These are phyloP conservation scores for Papilio machaon DNA, from an alignment of 1,140 invertebrate genomes.

Conservation along the genomic window DNA sequence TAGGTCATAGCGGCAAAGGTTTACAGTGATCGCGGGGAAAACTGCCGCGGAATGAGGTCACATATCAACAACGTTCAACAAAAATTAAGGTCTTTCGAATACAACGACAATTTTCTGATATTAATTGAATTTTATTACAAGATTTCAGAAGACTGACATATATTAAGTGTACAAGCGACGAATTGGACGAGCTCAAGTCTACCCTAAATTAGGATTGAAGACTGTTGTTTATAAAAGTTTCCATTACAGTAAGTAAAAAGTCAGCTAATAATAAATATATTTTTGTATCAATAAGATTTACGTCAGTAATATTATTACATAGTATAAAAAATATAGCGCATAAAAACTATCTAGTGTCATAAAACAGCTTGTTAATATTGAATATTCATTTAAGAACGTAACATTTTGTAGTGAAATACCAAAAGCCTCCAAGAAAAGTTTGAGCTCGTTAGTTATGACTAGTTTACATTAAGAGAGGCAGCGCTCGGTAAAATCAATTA, in stretches of 20 bases:
- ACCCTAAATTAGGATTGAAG: too few relatives aligned
- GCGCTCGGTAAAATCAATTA: conserved; percentile 25
- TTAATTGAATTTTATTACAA: not conserved
- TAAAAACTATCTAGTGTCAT: not conserved
- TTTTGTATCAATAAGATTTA: too few relatives aligned
- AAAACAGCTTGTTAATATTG: not conserved
- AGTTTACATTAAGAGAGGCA: conserved; percentile 23
- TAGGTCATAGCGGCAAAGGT: conserved; percentile 56
- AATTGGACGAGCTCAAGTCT: too few relatives aligned
- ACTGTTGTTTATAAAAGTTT: too few relatives aligned
- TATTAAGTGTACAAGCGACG: too few relatives aligned
- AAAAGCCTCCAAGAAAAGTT: conserved; percentile 10
- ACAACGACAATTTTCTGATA: not conserved
- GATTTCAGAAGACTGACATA: too few relatives aligned
- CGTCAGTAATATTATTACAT: not conserved
- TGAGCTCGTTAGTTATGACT: conserved; percentile 12
- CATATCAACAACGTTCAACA: conserved; percentile 42
- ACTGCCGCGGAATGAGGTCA: conserved; percentile 54
- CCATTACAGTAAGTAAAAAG: too few relatives aligned
- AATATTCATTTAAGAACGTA: conserved; percentile 2
- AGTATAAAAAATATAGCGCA: not conserved
- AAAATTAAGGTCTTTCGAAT: conserved; percentile 41
- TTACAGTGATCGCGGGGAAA: conserved; percentile 48
- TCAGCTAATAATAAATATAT: too few relatives aligned
- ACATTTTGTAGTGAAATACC: conserved; percentile 3